These are phyloP conservation scores for Drosophila cognata DNA, from an alignment of 2,888 invertebrate genomes.

Conservation along the genomic window DNA sequence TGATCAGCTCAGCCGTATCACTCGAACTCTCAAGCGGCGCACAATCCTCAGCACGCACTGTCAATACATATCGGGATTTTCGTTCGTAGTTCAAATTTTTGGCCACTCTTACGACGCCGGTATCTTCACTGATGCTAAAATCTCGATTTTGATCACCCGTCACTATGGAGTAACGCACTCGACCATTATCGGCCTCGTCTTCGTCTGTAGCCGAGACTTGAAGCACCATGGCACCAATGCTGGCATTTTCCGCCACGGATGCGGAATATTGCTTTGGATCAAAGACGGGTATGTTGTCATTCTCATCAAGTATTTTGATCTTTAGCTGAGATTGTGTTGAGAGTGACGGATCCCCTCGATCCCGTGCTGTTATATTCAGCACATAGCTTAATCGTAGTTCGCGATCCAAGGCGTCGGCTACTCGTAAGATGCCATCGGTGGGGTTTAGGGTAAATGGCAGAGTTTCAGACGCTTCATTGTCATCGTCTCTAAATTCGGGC, in stretches of 20 bases:
- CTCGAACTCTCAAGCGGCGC: constrained; percentile 88
- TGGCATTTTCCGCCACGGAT: constrained; percentile 96
- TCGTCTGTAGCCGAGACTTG: constrained; percentile 96
- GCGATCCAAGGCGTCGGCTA: constrained; percentile 94
- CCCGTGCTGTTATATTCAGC: constrained; percentile 92
- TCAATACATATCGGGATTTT: constrained; percentile 92
- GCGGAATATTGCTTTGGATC: constrained; percentile 96
- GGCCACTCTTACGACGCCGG: constrained; percentile 95
- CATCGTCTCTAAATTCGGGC: not conserved
- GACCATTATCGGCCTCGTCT: constrained; percentile 95
- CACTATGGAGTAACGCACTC: constrained; percentile 95
- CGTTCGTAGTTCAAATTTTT: constrained; percentile 97
- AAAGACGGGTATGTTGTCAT: constrained; percentile 95
- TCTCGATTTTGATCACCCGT: constrained; percentile 96
- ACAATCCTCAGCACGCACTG: constrained; percentile 95
- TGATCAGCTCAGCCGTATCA: constrained; percentile 92
- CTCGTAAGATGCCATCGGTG: constrained; percentile 94
- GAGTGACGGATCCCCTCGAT: constrained; percentile 93
- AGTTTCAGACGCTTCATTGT: constrained; percentile 17
- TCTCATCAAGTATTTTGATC: constrained; percentile 93
- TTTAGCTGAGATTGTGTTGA: constrained; percentile 89
- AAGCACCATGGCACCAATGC: constrained; percentile 95
- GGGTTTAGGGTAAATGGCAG: constrained; percentile 93
- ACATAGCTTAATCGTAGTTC: constrained; percentile 91
- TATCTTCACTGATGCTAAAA: constrained; percentile 96